A percentile compares a stretch with the other conserved stretches of the same genome.
Evolutionary conservation across 2,113 vertebrate genomes (phyloP).

Genomic region (Myrmecophaga tridactyla): DNA sequence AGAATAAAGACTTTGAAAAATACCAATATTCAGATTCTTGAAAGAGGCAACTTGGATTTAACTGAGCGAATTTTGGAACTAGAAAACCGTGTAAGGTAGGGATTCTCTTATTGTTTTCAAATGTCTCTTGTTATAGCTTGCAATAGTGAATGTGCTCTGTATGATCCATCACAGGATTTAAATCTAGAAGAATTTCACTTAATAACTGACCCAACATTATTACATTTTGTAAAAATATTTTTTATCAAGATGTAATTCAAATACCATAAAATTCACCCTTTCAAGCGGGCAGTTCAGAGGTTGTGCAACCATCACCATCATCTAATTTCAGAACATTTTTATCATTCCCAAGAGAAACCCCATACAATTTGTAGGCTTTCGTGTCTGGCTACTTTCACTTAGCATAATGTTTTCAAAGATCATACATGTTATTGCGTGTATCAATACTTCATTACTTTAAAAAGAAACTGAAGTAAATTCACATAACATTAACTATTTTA

Average conservation of each 20-base stretch:
- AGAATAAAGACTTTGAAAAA: constrained; percentile 67
- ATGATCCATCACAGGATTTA: constrained; percentile 20
- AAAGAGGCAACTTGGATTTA: constrained; percentile 70
- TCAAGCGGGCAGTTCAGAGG: background rate
- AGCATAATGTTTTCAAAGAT: no score
- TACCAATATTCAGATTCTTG: constrained; percentile 61
- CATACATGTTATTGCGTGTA: no score
- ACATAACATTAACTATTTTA: background rate
- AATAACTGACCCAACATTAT: background rate
- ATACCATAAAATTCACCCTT: background rate
- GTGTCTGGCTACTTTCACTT: no score
- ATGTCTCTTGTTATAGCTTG: background rate
- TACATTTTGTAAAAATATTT: background rate
- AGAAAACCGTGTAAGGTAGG: constrained; percentile 76
- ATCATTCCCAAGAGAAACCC: background rate
- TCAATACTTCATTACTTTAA: no score
- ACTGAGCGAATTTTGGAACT: constrained; percentile 66
- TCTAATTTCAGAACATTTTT: constrained; percentile 18
- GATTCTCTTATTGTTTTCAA: constrained; percentile 31
- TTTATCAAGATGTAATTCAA: background rate
- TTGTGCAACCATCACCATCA: background rate
- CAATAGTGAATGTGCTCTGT: background rate
- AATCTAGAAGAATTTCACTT: constrained; percentile 30
- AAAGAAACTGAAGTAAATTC: background rate
- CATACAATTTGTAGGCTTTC: no score